Conservation (phyloP, 1,140 invertebrate genomes). For the Sminthurides bifidus region DNA sequence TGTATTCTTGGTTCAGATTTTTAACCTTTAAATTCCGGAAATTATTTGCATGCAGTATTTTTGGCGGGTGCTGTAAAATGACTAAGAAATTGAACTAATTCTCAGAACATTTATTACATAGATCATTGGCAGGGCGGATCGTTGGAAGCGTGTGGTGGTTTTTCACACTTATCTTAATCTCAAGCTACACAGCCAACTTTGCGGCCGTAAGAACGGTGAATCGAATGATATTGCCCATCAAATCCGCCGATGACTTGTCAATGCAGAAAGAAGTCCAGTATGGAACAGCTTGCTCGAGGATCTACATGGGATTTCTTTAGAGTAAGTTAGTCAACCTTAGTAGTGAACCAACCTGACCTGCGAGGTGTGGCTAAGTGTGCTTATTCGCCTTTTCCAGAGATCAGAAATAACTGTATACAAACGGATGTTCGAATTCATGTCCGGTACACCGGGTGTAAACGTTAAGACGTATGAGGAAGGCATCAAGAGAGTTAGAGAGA, state of each 20-base stretch:
- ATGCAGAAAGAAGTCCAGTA: slow-evolving; percentile 54
- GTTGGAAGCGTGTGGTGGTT: slow-evolving; percentile 59
- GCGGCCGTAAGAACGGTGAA: slow-evolving; percentile 44
- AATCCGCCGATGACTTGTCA: slow-evolving; percentile 51
- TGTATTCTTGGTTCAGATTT: no score
- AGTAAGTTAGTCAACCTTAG: slow-evolving; percentile 37
- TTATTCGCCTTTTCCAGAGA: slow-evolving; percentile 35
- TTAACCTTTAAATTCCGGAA: no score
- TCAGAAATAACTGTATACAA: slow-evolving; percentile 50
- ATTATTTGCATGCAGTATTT: no score
- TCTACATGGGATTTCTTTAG: slow-evolving; percentile 52
- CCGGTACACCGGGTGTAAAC: slow-evolving; percentile 40
- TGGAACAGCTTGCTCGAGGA: slow-evolving; percentile 47
- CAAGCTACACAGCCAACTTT: slow-evolving; percentile 56
- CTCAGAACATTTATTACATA: no score
- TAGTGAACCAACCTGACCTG: no score
- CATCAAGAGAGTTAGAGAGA: slow-evolving; percentile 42
- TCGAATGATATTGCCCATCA: slow-evolving; percentile 49
- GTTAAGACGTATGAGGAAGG: slow-evolving; percentile 43
- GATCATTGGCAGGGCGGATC: slow-evolving; percentile 50
- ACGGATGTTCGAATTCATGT: slow-evolving; percentile 48
- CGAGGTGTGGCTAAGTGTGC: not conserved
- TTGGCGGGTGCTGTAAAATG: no score
- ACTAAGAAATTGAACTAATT: no score
- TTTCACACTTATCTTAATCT: slow-evolving; percentile 57